Base-by-base conservation (phyloP, 2,888 invertebrate genomes). In the Erannis defoliaria region DNA sequence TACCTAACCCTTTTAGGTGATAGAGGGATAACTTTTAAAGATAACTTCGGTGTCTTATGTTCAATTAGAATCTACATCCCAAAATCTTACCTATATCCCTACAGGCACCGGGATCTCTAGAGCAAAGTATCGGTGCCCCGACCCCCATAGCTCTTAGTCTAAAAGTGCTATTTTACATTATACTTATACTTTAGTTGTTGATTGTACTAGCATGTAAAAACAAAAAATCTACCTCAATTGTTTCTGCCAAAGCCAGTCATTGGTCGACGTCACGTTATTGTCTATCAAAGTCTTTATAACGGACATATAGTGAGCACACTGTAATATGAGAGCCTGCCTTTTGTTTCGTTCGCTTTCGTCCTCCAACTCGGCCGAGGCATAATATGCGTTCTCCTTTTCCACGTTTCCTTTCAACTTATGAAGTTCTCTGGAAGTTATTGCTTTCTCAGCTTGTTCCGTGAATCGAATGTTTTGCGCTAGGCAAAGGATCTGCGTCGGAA, bases 161-260 rank as follows among this genome's bases (percentile, higher is more conserved):
- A n/a, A n/a, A n/a, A n/a, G n/a, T n/a, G n/a, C n/a, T n/a, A n/a
- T n/a, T n/a, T n/a, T n/a, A n/a, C n/a, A n/a, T n/a, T 23, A 4
- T 26, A 1, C 31, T 31, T 0, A 1, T n/a, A 33, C 37, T 37
- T 37, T 37, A 8, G 6, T 37, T 8, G 12, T 2, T 40, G 42
- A 21, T 12, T 21, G 9, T 26, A 14, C 14, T 5, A 38, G 26
- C 12, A 10, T 12, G 33, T n/a, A 29, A 14, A 23, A 54, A 35
- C 21, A 12, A 67, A 42, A 31, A 23, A 55, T 62, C 67, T 84
- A 96, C 95, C 98, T 95, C 46, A 99, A 94, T 84, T 99, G 99
- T 85, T 97, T 97, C 85, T 97, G 97, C 99, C 99, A 99, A 49
- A 95, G 92, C 99, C 99, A 99, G 80, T 98, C 96, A 16, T 89